These are phyloP conservation scores for Rhizomys pruinosus DNA, from an alignment of 2,113 vertebrate genomes.

Conservation along the genomic window DNA sequence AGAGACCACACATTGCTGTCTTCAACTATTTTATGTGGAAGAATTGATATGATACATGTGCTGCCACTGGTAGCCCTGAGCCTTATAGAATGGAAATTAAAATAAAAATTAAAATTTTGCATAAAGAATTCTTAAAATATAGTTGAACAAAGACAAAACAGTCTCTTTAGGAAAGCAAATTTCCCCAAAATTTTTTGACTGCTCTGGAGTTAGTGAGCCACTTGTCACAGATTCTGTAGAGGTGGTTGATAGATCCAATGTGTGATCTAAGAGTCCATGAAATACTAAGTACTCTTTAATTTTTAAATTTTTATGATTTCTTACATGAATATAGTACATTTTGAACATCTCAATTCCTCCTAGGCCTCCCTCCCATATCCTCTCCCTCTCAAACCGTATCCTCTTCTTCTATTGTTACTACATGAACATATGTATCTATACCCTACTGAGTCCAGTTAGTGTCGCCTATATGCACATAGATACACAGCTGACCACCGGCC, in stretches of 20 bases:
- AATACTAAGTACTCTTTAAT: background rate
- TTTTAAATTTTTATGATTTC: background rate
- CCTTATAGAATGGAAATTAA: background rate
- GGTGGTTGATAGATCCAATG: background rate
- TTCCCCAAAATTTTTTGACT: background rate
- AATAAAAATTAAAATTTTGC: background rate
- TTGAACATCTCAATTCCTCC: background rate
- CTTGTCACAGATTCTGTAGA: background rate
- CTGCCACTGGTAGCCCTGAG: background rate
- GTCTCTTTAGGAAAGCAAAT: background rate
- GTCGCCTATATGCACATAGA: background rate
- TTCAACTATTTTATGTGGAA: constrained; percentile 31
- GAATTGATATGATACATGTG: background rate
- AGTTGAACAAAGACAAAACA: constrained; percentile 34
- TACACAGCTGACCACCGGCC: background rate
- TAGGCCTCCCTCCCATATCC: too few relatives aligned
- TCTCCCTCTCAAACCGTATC: background rate
- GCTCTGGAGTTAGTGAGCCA: background rate
- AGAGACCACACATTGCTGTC: background rate
- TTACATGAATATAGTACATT: background rate
- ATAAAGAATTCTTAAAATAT: background rate
- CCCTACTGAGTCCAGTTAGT: background rate
- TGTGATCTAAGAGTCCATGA: background rate
- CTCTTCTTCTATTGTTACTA: background rate
- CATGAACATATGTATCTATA: background rate